Conservation (phyloP, 2,888 invertebrate species). For the Polymixis flavicincta region DNA sequence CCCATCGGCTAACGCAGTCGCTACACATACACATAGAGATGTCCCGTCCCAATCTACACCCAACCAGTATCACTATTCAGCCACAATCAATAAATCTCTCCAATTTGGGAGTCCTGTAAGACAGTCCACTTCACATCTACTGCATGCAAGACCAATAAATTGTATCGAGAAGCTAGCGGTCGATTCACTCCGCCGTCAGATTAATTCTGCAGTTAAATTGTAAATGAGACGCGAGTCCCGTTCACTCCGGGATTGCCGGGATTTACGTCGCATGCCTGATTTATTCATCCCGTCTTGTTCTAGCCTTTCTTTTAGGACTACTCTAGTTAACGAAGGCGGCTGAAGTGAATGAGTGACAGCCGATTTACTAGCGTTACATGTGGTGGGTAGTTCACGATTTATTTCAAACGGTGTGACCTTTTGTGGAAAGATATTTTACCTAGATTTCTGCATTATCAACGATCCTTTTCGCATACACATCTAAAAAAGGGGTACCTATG, state of each 20-base stretch:
- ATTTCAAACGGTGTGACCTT: slow-evolving; percentile 6
- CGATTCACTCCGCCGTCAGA: slow-evolving; percentile 61
- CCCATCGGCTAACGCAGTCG: no score
- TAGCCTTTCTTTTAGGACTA: slow-evolving; percentile 54
- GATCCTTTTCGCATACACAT: not conserved
- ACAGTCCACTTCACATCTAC: slow-evolving; percentile 28
- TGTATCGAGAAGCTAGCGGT: slow-evolving; percentile 55
- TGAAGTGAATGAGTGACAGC: slow-evolving; percentile 52
- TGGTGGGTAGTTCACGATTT: slow-evolving; percentile 9
- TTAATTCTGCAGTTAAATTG: slow-evolving; percentile 67
- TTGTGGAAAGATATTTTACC: slow-evolving; percentile 1
- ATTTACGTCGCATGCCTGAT: slow-evolving; percentile 61
- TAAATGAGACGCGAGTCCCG: slow-evolving; percentile 59
- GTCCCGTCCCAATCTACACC: not conserved
- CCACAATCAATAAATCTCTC: slow-evolving; percentile 56
- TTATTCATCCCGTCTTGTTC: slow-evolving; percentile 61
- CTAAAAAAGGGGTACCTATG: not conserved
- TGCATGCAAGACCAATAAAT: slow-evolving; percentile 62
- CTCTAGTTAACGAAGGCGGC: slow-evolving; percentile 58
- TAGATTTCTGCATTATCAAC: not conserved
- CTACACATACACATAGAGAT: not conserved
- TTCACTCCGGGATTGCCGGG: slow-evolving; percentile 39
- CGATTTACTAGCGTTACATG: slow-evolving; percentile 38
- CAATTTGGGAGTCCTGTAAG: slow-evolving; percentile 52
- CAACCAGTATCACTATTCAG: slow-evolving; percentile 17